Evolutionary conservation across 2,113 vertebrate genomes (phyloP).

Genomic region (Macrotus californicus): DNA sequence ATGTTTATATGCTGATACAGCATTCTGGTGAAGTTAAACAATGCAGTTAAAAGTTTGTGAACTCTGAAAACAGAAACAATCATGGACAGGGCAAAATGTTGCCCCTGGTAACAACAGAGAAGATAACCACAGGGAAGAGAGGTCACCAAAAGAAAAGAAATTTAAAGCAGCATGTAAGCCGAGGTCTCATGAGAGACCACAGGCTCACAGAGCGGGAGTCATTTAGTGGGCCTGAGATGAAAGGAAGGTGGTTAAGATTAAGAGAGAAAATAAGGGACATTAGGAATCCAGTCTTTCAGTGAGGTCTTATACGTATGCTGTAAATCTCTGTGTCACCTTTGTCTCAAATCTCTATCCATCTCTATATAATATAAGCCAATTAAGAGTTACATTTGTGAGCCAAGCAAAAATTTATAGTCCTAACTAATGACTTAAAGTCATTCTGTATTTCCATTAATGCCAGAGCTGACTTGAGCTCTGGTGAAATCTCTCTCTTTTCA

Average conservation of each 20-base stretch:
- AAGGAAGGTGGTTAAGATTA: background rate
- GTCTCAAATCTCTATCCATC: background rate
- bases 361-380: background rate
- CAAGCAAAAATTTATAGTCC: background rate
- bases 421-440: conserved; percentile 10
- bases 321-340: background rate
- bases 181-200: background rate
- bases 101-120: background rate
- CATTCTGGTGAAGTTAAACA: background rate
- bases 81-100: background rate
- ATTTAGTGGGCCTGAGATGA: background rate
- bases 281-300: background rate
- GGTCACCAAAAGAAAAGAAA: background rate
- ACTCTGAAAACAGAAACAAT: background rate
- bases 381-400: background rate
- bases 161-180: background rate
- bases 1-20: background rate
- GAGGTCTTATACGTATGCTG: background rate
- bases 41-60: background rate
- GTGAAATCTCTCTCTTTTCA: background rate
- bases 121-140: background rate
- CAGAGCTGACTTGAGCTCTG: background rate
- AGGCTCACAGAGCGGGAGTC: background rate
- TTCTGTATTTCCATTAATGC: background rate
- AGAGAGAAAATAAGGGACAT: background rate